phyloP scores from a whole-genome alignment of 2,797 vertebrate genomes.

The Liparis tanakae region DNA sequence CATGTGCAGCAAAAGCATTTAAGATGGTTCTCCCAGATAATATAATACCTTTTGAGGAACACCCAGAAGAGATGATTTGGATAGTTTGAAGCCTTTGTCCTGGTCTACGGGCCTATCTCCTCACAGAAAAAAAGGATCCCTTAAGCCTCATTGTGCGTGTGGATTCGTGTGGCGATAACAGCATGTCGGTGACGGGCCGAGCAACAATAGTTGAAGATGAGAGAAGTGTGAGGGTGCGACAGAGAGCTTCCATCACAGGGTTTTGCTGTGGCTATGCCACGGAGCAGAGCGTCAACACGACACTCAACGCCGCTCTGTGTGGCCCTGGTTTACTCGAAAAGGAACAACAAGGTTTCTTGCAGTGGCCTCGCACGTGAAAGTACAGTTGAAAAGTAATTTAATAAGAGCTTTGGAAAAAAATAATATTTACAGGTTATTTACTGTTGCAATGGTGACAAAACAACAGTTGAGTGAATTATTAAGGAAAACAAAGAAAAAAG shows the following conservation, averaged over 20 bases:
- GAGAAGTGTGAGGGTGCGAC: constrained; percentile 74
- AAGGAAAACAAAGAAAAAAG: constrained; percentile 27
- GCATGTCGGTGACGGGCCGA: constrained; percentile 51
- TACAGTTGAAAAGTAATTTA: constrained; percentile 56
- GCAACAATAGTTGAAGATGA: constrained; percentile 76
- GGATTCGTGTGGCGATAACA: constrained; percentile 58
- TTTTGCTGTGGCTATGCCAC: constrained; percentile 77
- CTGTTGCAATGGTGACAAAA: constrained; percentile 55
- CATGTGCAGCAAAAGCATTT: constrained; percentile 59
- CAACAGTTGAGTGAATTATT: constrained; percentile 12
- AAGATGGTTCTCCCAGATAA: constrained; percentile 66
- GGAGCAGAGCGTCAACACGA: constrained; percentile 66
- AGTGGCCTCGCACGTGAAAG: constrained; percentile 45
- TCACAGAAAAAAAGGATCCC: constrained; percentile 61
- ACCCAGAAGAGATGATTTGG: constrained; percentile 64
- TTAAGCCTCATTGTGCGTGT: constrained; percentile 57
- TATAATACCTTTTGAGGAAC: constrained; percentile 59
- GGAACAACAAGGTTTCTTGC: constrained; percentile 12
- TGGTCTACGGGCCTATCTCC: constrained; percentile 45
- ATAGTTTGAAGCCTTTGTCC: constrained; percentile 72
- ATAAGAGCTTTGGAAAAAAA: constrained; percentile 36
- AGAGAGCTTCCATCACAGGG: constrained; percentile 43
- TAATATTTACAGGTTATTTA: constrained; percentile 45
- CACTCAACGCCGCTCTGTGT: constrained; percentile 67
- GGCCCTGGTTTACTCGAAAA: constrained; percentile 48